Evolutionary conservation across 2,113 vertebrate species (phyloP).

Genomic region (Strix aluco): DNA sequence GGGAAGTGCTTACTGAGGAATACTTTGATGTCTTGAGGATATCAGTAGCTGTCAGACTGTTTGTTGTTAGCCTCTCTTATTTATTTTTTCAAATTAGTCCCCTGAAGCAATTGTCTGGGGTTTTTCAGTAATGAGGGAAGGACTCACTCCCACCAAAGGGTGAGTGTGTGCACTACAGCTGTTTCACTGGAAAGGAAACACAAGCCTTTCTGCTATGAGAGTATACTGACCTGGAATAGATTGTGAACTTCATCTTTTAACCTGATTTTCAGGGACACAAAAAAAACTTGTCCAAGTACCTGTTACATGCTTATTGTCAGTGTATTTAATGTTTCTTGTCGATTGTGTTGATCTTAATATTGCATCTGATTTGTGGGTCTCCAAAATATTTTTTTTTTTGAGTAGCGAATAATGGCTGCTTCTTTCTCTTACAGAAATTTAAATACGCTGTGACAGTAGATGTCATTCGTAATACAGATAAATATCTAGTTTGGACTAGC

Average conservation of each 20-base stretch:
- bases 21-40: background rate
- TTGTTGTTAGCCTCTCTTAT: background rate
- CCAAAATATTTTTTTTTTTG: background rate
- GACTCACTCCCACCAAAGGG: background rate
- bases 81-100: background rate
- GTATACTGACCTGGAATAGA: background rate
- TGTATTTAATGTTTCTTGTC: background rate
- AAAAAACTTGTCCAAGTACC: background rate
- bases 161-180: background rate
- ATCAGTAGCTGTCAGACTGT: background rate
- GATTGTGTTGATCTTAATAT: background rate
- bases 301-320: background rate
- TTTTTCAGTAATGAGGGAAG: background rate
- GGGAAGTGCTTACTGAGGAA: conserved; percentile 10
- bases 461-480: background rate
- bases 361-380: background rate
- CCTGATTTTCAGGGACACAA: background rate
- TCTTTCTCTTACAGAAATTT: background rate
- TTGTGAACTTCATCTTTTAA: background rate
- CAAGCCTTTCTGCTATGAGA: background rate
- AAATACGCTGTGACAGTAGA: background rate
- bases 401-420: background rate
- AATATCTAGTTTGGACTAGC: background rate
- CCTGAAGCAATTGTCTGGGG: background rate
- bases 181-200: background rate